Percentiles rank a stretch among this genome's conserved stretches.
Conservation (phyloP, 1,140 invertebrate species). For the Geopemphigus sp. region DNA sequence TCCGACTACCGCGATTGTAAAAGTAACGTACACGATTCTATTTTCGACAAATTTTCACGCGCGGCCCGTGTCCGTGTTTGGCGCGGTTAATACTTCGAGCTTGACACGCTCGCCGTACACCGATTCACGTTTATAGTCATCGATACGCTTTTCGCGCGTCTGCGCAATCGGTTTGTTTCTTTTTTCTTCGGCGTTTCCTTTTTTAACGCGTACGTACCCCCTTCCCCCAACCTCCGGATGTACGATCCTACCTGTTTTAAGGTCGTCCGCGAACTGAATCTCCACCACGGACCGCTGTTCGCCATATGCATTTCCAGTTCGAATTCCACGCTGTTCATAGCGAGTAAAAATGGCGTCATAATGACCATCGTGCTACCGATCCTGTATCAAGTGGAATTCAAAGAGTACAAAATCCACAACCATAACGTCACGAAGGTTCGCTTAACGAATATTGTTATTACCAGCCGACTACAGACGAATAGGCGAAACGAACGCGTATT, state of each 20-base stretch:
- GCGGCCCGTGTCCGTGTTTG: too few species aligned
- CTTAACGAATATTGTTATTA: too few species aligned
- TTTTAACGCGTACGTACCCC: too few species aligned
- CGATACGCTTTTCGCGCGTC: background rate
- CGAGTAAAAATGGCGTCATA: constrained; percentile 71
- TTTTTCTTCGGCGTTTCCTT: background rate
- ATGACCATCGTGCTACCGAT: constrained; percentile 76
- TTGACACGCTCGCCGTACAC: too few species aligned
- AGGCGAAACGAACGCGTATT: too few species aligned
- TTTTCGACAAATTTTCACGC: too few species aligned
- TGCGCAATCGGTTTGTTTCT: too few species aligned
- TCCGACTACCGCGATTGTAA: too few species aligned
- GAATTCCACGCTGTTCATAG: constrained; percentile 73
- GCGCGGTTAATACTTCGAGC: too few species aligned
- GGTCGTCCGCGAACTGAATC: constrained; percentile 57
- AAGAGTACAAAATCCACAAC: constrained; percentile 70
- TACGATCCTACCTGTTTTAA: background rate
- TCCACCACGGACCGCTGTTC: constrained; percentile 57
- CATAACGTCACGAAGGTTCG: constrained; percentile 57
- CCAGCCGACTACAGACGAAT: too few species aligned
- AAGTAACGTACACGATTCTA: too few species aligned
- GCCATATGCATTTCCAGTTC: constrained; percentile 68
- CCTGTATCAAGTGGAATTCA: constrained; percentile 68
- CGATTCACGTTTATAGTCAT: background rate
- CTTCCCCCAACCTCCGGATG: too few species aligned